Conservation (phyloP, 2,113 vertebrate species). For the Genyomyrus donnyi region DNA sequence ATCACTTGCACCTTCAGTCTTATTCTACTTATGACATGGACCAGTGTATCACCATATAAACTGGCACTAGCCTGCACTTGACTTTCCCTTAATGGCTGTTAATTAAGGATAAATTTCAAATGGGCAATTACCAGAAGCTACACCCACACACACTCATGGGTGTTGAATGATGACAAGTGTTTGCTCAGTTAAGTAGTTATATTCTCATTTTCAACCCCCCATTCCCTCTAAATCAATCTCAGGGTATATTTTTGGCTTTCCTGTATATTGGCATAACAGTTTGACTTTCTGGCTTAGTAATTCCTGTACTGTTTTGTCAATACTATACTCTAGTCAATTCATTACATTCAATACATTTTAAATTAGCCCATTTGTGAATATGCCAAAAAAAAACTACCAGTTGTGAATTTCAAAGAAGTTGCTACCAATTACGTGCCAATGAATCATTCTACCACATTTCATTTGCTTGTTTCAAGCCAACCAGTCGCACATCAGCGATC, state of each 20-base stretch:
- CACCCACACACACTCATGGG: neutral
- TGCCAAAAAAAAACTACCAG: neutral
- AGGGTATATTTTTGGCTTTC: slow-evolving; percentile 16
- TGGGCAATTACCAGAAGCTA: neutral
- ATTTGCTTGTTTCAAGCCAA: neutral
- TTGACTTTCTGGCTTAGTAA: neutral
- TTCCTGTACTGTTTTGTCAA: neutral
- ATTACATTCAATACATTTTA: neutral
- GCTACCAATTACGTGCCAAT: neutral
- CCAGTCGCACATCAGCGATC: neutral
- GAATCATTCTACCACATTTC: neutral
- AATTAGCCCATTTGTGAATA: neutral
- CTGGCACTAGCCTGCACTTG: neutral
- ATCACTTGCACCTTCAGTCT: neutral
- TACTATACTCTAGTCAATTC: too few species aligned
- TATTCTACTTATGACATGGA: neutral
- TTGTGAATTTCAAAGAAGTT: neutral
- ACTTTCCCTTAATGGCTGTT: neutral
- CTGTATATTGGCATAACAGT: neutral
- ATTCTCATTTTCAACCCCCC: neutral
- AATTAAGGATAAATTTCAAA: slow-evolving; percentile 10
- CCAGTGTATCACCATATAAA: neutral
- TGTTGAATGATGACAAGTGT: slow-evolving; percentile 17
- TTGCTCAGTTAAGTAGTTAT: slow-evolving; percentile 1
- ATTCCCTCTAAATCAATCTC: slow-evolving; percentile 15